These are phyloP conservation scores for Himalopsyche japonica DNA, from an alignment of 2,888 invertebrate genomes.

Conservation along the genomic window DNA sequence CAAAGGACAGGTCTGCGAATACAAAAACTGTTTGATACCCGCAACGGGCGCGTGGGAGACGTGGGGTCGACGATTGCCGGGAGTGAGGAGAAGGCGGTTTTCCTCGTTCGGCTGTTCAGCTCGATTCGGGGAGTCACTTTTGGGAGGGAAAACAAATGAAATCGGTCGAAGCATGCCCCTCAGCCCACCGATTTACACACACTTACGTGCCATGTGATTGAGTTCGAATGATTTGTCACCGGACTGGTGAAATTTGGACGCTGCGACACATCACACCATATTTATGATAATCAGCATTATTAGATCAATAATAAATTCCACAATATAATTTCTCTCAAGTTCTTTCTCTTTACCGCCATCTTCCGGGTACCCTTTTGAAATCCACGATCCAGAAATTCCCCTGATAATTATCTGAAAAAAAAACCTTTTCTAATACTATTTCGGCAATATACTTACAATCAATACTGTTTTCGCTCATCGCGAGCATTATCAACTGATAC, in stretches of 20 bases:
- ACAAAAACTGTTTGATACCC: slow-evolving; percentile 39
- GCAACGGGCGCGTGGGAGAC: slow-evolving; percentile 1
- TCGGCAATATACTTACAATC: too few species aligned
- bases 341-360: too few species aligned
- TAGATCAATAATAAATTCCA: too few species aligned
- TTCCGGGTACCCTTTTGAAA: too few species aligned
- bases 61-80: not conserved
- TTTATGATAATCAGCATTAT: too few species aligned
- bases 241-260: not conserved
- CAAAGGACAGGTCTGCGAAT: slow-evolving; percentile 33
- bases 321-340: too few species aligned
- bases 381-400: too few species aligned
- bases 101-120: not conserved
- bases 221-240: not conserved
- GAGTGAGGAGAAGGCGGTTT: not conserved
- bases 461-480: too few species aligned
- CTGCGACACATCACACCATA: not conserved
- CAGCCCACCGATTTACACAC: not conserved
- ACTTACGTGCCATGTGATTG: slow-evolving; percentile 1
- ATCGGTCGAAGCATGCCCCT: slow-evolving; percentile 12
- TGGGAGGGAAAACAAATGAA: slow-evolving; percentile 9
- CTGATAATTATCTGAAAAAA: too few species aligned
- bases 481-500: too few species aligned
- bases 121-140: not conserved
- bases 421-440: too few species aligned